Evolutionary conservation across 2,888 invertebrate species (phyloP), one percentile per base, ranked within the genome.

Genomic region (Nemoura dubitans): DNA sequence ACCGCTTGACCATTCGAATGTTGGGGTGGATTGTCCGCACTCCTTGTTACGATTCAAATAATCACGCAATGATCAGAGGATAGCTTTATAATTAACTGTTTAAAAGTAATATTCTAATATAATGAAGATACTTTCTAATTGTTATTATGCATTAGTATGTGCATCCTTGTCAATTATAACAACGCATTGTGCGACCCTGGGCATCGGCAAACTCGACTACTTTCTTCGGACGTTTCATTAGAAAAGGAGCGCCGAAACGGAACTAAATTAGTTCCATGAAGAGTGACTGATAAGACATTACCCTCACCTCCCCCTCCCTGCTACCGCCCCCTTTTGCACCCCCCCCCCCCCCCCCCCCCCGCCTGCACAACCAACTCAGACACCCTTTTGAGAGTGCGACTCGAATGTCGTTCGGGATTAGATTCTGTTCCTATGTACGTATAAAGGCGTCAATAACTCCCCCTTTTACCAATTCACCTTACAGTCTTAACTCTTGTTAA

Each of bases 401-500:
- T 59, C 16, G 16, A 59, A 59, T 2, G 59, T 83, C 42, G 6
- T 83, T 83, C 26, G 1, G 83, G 42, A 42, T 83, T 83, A 42
- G 83, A 83, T 83, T 83, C 83, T 42, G 26, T 83, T 83, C 83
- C 42, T 83, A 83, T 30, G 2, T 26, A 5, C 43, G 2, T 59
- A 36, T 36, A 36, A 3, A 59, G 59, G 59, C 59, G 59, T 59
- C 36, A 43, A 42, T 42, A 25, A 36, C 25, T 83, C 25, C 83
- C 83, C 26, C 83, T 83, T 25, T 83, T 30, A 83, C 36, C 83
- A 42, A 83, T 83, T 83, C 83, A 83, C 30, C 83, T 26, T 26
- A 26, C 7, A 2, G 10, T 82, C 29, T 29, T 82, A 29, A 29
- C 28, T 6, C 21, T 59, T 59, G 59, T 59, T 78, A 26, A 28